phyloP scores from a whole-genome alignment of 2,797 vertebrate species.

The Harpagifer antarcticus region DNA sequence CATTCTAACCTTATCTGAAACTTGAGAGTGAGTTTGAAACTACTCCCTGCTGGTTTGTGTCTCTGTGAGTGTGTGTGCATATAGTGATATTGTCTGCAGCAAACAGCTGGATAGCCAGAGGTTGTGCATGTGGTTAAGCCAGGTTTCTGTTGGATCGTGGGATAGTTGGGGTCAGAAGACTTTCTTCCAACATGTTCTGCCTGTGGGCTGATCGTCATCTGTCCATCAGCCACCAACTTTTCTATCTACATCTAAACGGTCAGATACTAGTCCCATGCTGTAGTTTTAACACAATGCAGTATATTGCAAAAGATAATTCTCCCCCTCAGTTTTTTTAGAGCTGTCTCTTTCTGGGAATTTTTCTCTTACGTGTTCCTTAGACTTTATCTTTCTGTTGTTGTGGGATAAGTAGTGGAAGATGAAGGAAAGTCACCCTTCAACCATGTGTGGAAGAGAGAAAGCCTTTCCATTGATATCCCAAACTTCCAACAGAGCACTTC shows the following conservation, averaged over 20 bases:
- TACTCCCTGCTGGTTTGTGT: conserved; percentile 44
- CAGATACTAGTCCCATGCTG: background rate
- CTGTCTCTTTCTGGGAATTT: conserved; percentile 65
- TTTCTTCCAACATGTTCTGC: conserved; percentile 46
- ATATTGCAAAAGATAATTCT: conserved; percentile 24
- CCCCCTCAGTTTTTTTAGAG: conserved; percentile 42
- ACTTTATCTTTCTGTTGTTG: conserved; percentile 64
- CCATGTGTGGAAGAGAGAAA: conserved; percentile 48
- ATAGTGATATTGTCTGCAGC: conserved; percentile 50
- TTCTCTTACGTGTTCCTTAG: conserved; percentile 66
- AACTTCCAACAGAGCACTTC: conserved; percentile 73
- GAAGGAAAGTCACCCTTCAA: conserved; percentile 49
- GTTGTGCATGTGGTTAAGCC: conserved; percentile 74
- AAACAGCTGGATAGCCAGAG: conserved; percentile 75
- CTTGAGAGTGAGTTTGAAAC: conserved; percentile 30
- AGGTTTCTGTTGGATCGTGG: conserved; percentile 78
- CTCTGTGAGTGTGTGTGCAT: conserved; percentile 27
- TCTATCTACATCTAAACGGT: conserved; percentile 10
- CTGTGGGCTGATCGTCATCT: conserved; percentile 24
- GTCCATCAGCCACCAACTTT: conserved; percentile 20
- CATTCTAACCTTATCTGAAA: conserved; percentile 34
- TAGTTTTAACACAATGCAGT: background rate
- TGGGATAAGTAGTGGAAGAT: conserved; percentile 55
- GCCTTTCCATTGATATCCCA: conserved; percentile 72
- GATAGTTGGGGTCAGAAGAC: conserved; percentile 68